phyloP scores from a whole-genome alignment of 2,888 invertebrate genomes.

The Sminthurides aquaticus region DNA sequence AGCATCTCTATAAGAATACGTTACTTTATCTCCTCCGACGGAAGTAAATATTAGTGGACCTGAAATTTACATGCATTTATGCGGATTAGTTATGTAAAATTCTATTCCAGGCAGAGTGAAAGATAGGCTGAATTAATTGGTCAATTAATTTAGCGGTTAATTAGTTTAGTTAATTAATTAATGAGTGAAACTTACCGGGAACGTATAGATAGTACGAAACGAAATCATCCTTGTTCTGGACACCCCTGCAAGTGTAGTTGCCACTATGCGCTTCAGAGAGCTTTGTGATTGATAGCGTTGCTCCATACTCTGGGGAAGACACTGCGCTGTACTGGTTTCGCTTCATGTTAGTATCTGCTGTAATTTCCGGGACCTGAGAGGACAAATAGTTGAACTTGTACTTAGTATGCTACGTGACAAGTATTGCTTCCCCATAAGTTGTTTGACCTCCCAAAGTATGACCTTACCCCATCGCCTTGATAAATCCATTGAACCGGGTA shows the following conservation, averaged over 20 bases:
- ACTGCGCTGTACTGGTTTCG: slow-evolving; percentile 3
- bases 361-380: slow-evolving; percentile 9
- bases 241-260: slow-evolving; percentile 22
- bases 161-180: background rate
- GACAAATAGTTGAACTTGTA: background rate
- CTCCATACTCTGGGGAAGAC: slow-evolving; percentile 2
- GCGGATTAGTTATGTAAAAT: no score
- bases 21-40: slow-evolving; percentile 11
- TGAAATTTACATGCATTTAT: no score
- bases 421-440: background rate
- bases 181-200: slow-evolving; percentile 13
- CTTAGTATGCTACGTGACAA: background rate
- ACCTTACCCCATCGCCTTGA: slow-evolving; percentile 18
- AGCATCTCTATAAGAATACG: slow-evolving; percentile 8
- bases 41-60: slow-evolving; percentile 16
- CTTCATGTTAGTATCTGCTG: slow-evolving; percentile 15
- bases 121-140: background rate
- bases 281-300: slow-evolving; percentile 9
- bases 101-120: no score
- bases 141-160: background rate
- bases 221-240: slow-evolving; percentile 5
- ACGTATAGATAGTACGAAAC: slow-evolving; percentile 19
- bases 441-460: no score
- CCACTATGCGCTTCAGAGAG: slow-evolving; percentile 16
- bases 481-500: slow-evolving; percentile 21